A percentile compares a stretch with the other conserved stretches of the same genome.
These are phyloP conservation scores for Papilio aristodemus DNA, from an alignment of 1,140 invertebrate species.

Conservation along the genomic window DNA sequence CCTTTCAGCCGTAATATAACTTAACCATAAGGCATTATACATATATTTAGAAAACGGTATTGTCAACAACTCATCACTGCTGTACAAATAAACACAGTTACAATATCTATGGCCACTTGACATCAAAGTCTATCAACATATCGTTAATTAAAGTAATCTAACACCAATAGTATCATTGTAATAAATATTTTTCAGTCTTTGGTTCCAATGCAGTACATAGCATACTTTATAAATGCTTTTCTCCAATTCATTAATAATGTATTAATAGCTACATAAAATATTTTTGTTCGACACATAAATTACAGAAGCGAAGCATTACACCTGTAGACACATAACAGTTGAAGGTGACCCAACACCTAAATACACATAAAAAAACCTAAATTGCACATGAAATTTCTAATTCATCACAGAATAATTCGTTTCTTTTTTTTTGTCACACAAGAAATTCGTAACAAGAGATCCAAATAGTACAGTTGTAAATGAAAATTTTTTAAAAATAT, in stretches of 20 bases:
- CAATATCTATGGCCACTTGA: constrained; percentile 38
- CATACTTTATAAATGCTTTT: constrained; percentile 58
- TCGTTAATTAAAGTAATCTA: constrained; percentile 67
- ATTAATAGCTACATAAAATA: constrained; percentile 45
- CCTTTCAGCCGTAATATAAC: constrained; percentile 20
- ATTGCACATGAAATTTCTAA: constrained; percentile 63
- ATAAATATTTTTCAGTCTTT: constrained; percentile 77
- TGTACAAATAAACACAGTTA: neutral
- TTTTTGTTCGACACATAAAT: constrained; percentile 55
- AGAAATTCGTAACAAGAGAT: constrained; percentile 57
- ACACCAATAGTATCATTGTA: constrained; percentile 70
- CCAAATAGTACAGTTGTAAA: constrained; percentile 36
- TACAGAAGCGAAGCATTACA: constrained; percentile 17
- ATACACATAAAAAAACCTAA: constrained; percentile 40
- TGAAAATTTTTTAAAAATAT: neutral
- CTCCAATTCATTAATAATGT: constrained; percentile 45
- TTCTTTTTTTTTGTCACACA: constrained; percentile 52
- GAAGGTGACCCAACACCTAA: constrained; percentile 35
- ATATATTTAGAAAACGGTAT: constrained; percentile 30
- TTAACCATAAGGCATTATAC: constrained; percentile 23
- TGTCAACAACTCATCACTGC: constrained; percentile 18
- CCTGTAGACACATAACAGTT: constrained; percentile 55
- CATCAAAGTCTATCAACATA: constrained; percentile 47
- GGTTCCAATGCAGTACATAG: constrained; percentile 70
- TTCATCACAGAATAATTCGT: neutral